Percentiles rank a stretch among this genome's conserved stretches.
Conservation (phyloP, 37 sponge, comb jelly and placozoan species). For the Oscarella lobularis region DNA sequence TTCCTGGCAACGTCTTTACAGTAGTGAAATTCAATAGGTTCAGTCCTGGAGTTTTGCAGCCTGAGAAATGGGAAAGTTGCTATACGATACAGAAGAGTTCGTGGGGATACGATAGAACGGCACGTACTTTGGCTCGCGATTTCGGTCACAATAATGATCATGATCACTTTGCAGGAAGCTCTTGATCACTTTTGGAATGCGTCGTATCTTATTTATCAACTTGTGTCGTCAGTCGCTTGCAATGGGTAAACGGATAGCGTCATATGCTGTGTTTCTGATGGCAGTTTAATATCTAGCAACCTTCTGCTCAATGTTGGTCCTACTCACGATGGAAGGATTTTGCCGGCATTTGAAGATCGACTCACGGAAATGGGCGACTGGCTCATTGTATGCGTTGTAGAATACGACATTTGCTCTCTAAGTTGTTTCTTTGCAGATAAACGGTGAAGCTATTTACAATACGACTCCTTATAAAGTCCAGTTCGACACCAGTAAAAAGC, state of each 20-base stretch:
- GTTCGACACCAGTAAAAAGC: slow-evolving; percentile 32
- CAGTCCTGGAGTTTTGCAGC: slow-evolving; percentile 24
- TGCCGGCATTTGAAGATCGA: slow-evolving; percentile 57
- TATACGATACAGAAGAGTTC: slow-evolving; percentile 52
- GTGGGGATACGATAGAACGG: slow-evolving; percentile 64
- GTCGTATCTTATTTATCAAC: slow-evolving; percentile 22
- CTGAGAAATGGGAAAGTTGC: slow-evolving; percentile 62
- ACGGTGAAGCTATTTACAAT: slow-evolving; percentile 63
- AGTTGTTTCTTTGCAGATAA: slow-evolving; percentile 26
- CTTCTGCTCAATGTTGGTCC: slow-evolving; percentile 70
- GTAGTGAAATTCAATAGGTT: too few species aligned
- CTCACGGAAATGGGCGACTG: slow-evolving; percentile 60
- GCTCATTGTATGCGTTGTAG: too few species aligned
- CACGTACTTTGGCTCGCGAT: too few species aligned
- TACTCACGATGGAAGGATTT: slow-evolving; percentile 56
- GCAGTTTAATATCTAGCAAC: slow-evolving; percentile 44
- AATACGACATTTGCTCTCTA: too few species aligned
- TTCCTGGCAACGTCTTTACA: too few species aligned
- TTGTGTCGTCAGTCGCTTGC: slow-evolving; percentile 40
- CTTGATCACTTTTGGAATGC: neutral
- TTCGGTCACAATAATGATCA: too few species aligned
- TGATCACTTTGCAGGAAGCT: too few species aligned
- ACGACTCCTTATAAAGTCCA: slow-evolving; percentile 48
- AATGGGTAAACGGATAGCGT: slow-evolving; percentile 36
- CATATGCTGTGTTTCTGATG: too few species aligned